Base-by-base conservation (phyloP, 2,797 vertebrate species). In the Pteropus rufus region DNA sequence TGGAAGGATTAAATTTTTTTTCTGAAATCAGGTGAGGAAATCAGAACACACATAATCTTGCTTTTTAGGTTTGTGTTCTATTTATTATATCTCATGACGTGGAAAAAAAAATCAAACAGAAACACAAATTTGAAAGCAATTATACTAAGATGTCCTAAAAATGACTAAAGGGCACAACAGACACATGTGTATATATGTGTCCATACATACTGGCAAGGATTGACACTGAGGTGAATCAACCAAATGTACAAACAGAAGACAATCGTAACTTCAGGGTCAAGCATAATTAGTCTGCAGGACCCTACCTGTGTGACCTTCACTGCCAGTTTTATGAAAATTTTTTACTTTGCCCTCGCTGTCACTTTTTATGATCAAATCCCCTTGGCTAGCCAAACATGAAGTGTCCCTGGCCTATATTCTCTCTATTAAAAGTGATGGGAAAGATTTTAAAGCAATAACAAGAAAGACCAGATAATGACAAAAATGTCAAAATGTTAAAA, bases 21-120 rank as follows among this genome's bases (percentile, higher is more conserved):
- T 77, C 72, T 84, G 16, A 92, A 95, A 95, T 93, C 26, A 58
- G n/a, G 39, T 58, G 26, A 83, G n/a, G 46, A 93, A 76, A 75
- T 29, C 54, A 85, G 58, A 41, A 80, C 2, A 62, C 1, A 26
- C 4, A 29, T 41, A 60, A 60, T 14, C 3, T 49, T 79, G 19
- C 31, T 87, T 89, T 52, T 69, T 77, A 91, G 46, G 70, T 54
- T 86, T 80, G 34, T 39, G 31, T 56, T 54, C 41, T 87, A 44
- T 62, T 91, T 72, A 73, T 36, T n/a, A 29, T 10, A 76, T 81
- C 62, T 84, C 5, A 70, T 26, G 41, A 60, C 34, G 82, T 6
- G 23, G 11, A 10, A 41, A 46, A 79, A 92, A 39, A 70, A 58
- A 31, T 15, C 46, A 92, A 36, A 62, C 5, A 96, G 36, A 89